Evolutionary conservation across 2,113 vertebrate genomes (phyloP), one percentile per base, ranked within the genome.

Genomic region (Peromyscus polionotus): DNA sequence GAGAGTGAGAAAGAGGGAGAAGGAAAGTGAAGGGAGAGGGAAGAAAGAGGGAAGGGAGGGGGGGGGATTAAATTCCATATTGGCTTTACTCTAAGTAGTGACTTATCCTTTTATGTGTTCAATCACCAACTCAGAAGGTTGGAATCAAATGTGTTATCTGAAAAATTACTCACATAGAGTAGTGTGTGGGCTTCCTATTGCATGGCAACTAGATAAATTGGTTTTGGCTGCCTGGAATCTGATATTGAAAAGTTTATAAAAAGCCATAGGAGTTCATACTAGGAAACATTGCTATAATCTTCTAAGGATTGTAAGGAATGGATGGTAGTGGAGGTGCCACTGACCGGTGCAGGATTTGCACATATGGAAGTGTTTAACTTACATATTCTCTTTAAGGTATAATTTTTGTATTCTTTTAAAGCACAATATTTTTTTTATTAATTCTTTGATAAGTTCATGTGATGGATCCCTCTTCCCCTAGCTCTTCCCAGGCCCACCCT

Each of bases 381-480:
- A 48, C 57, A 26, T 16, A 28, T 42, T 28, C 36, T 84, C 5
- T 39, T 42, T 13, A 61, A 26, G 3, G 3, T 39, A 26, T 83
- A 73, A 3, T 39, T 73, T 73, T 39, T 26, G 3, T 42, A 63
- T 61, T 42, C 9, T 57, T 63, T 42, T 28, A 42, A 61, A 84
- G 39, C n/a, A 61, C 22, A 83, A 4, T 59, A 4, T 59, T 42
- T 39, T 39, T 80, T 63, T 33, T 16, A 42, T 84, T 63, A 84
- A 63, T 84, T 28, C 3, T 84, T 63, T 84, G n/a, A 59, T 81
- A 59, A 59, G 28, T 84, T 42, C 57, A 61, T 61, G 6, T 28
- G 7, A 61, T 61, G 1, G 63, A 39, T 16, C n/a, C 9, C 24
- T 0, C 1, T n/a, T 61, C 7, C 3, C 19, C 1, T 22, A 83